phyloP scores from a whole-genome alignment of 2,888 invertebrate species.

The Ephialtes manifestator region DNA sequence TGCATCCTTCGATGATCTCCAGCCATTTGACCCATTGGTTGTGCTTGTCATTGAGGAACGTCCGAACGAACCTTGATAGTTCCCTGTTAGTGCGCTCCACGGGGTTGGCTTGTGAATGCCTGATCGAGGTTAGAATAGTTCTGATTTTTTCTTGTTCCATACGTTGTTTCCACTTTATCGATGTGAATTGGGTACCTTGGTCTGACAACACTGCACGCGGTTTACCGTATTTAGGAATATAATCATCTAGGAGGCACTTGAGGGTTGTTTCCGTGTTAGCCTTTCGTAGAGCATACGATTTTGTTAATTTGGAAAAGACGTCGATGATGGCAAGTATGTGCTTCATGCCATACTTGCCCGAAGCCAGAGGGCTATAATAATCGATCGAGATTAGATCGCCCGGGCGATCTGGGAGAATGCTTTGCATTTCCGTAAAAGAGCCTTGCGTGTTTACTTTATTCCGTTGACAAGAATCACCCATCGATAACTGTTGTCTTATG shows the following conservation, averaged over 20 bases:
- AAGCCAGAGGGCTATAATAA: neutral
- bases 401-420: neutral
- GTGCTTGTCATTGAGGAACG: neutral
- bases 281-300: neutral
- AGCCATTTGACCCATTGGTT: too few species aligned
- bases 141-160: neutral
- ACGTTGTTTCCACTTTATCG: neutral
- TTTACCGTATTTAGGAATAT: neutral
- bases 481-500: neutral
- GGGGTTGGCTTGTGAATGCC: slow-evolving; percentile 22
- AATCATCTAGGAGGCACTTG: neutral
- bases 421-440: neutral
- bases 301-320: neutral
- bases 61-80: neutral
- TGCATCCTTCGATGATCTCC: slow-evolving; percentile 2
- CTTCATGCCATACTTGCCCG: neutral
- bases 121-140: neutral
- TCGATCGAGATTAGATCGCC: neutral
- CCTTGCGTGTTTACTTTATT: neutral
- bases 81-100: slow-evolving; percentile 2
- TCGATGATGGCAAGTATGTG: neutral
- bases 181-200: slow-evolving; percentile 30
- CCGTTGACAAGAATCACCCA: neutral
- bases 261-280: neutral
- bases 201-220: neutral